Base-by-base conservation (phyloP, 2,888 invertebrate species). In the Polymixis lichenea region DNA sequence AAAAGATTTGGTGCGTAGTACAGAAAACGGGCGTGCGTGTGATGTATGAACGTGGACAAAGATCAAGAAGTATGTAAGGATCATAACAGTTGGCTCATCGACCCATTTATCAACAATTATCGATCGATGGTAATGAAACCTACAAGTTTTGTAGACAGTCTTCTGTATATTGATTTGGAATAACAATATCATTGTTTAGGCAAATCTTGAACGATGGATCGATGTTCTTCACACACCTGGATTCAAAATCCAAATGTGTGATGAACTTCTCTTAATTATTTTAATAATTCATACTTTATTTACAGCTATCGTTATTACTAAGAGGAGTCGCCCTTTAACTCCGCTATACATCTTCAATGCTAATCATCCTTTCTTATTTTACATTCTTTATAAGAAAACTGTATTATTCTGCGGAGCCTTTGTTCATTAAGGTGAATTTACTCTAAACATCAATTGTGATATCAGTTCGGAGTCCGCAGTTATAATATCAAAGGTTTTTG, bases 331-430 rank as follows among this genome's bases (percentile, higher is more conserved):
- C 32, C 68, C 81, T 19, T 15, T 72, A 64, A 75, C 72, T n/a
- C 75, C 78, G 1, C 56, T 78, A 43, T 68, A 66, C 43, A 72
- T 69, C 32, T 90, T 91, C 78, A 86, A 85, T n/a, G 87, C 87
- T 58, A 80, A 87, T 68, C 82, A 78, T 64, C 83, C 90, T 38
- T 91, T 88, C 69, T 19, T 89, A 58, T 86, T 85, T 74, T 80
- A 77, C 28, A 82, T 91, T 73, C 62, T 65, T 77, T 65, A 71
- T 32, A 17, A 81, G 55, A 75, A 81, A 49, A 68, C 28, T 2
- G 32, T 86, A 22, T 17, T 89, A 32, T 91, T 91, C 68, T 80
- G 64, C 32, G 88, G 89, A 74, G 66, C 69, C n/a, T 88, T 85
- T 84, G 28, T 74, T n/a, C 28, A 73, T 53, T 85, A 75, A 79